These are phyloP conservation scores for Orientallactaga sibirica DNA, from an alignment of 2,797 vertebrate genomes.

Conservation along the genomic window DNA sequence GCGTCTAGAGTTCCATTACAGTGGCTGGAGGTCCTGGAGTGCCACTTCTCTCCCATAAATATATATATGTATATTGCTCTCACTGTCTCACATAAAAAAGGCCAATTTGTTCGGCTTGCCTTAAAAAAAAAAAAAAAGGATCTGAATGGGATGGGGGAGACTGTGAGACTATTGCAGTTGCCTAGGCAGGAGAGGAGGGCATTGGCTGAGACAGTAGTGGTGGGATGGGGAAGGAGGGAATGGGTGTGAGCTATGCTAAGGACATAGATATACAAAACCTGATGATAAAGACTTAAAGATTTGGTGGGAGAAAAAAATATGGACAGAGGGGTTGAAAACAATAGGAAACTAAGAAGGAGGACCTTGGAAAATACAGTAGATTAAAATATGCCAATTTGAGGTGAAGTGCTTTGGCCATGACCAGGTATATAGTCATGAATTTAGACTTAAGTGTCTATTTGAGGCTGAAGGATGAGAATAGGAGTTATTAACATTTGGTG, in stretches of 20 bases:
- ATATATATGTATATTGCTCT: no score
- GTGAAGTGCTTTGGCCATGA: background rate
- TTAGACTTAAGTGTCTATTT: background rate
- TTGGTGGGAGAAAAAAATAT: background rate
- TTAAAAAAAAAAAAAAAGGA: background rate
- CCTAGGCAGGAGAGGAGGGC: background rate
- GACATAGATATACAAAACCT: background rate
- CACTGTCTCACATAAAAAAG: no score
- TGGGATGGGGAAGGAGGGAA: background rate
- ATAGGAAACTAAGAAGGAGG: background rate
- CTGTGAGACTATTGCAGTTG: background rate
- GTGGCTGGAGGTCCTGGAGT: no score
- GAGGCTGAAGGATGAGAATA: background rate
- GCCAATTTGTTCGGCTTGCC: no score
- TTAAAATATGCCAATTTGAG: background rate
- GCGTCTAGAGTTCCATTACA: no score
- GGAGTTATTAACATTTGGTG: background rate
- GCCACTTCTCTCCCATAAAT: no score
- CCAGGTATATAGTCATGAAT: background rate
- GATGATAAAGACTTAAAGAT: background rate
- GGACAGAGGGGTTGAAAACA: background rate
- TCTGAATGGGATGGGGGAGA: background rate
- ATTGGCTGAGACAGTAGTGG: background rate
- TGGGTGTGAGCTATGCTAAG: background rate
- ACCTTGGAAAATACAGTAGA: background rate